Evolutionary conservation across 2,888 invertebrate species (phyloP), one percentile per base, ranked within the genome.

Genomic region (Nephrotoma guestfalica): DNA sequence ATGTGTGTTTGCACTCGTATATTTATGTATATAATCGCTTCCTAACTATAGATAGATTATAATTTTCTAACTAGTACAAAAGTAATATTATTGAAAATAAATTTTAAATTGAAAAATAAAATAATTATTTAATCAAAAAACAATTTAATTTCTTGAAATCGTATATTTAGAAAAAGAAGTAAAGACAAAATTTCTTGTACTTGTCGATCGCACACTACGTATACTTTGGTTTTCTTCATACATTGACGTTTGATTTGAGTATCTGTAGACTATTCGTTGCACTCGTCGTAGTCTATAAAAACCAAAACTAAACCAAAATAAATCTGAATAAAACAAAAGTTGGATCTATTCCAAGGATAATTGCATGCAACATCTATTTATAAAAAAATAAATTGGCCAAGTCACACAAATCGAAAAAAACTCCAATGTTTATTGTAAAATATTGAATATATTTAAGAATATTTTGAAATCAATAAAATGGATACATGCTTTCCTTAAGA

Each of bases 401-500:
- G 7, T 0, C 47, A 51, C 30, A 51, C 51, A 51, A 51, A 30
- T 30, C 30, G 30, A 15, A 51, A 51, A 30, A 71, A 71, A 71
- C 71, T 71, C 5, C 7, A 71, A 71, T 71, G 30, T 71, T 18
- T 30, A 71, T 30, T 71, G 71, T 71, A 71, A 71, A 71, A 71
- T 71, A 71, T 71, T 71, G 71, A 71, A 71, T 71, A 71, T 71
- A 71, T 71, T 71, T 30, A 71, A 71, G 7, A 30, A 71, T 71
- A 71, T 71, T 71, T 71, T 71, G 9, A 30, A 84, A 84, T 85
- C 43, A 85, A 85, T 85, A 85, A 85, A 85, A 85, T 85, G 85
- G 85, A 18, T 85, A 85, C 85, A 85, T 85, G 85, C 85, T 85
- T 43, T 85, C 85, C 43, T 45, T 85, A 85, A 85, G 85, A 18